A percentile compares a stretch with the other conserved stretches of the same genome.
These are phyloP conservation scores for Blastobasis adustella DNA, from an alignment of 2,888 invertebrate genomes.

Conservation along the genomic window DNA sequence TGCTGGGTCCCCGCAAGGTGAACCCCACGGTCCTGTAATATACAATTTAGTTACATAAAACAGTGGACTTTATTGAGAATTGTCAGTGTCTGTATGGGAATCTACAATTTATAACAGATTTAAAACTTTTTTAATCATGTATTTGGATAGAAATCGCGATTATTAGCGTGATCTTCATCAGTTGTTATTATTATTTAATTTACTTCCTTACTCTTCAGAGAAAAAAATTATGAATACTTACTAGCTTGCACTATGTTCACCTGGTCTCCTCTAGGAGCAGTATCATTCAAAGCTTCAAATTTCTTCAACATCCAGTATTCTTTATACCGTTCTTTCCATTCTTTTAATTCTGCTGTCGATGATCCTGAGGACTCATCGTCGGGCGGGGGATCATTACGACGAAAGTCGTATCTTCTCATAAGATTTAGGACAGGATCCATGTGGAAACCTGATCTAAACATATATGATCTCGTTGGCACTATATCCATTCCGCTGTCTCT, in stretches of 20 bases:
- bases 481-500: no score
- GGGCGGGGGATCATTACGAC: not conserved
- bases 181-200: no score
- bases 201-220: no score
- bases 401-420: conserved; percentile 10
- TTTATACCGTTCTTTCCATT: conserved; percentile 32
- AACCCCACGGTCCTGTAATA: conserved; percentile 57
- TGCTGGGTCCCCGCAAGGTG: conserved; percentile 57
- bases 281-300: conserved; percentile 1
- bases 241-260: conserved; percentile 59
- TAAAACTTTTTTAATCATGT: no score
- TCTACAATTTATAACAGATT: no score
- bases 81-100: no score
- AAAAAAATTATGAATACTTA: conserved; percentile 18
- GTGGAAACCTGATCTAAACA: conserved; percentile 12
- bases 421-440: conserved; percentile 38
- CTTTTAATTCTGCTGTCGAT: conserved; percentile 18
- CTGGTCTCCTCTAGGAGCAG: not conserved
- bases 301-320: conserved; percentile 23
- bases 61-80: no score
- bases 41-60: no score
- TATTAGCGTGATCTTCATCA: no score
- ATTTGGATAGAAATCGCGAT: no score
- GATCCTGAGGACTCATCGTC: not conserved
- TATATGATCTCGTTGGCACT: no score